Percentiles rank a stretch among this genome's conserved stretches.
These are phyloP conservation scores for Nasua narica DNA, from an alignment of 2,797 vertebrate genomes.

Conservation along the genomic window DNA sequence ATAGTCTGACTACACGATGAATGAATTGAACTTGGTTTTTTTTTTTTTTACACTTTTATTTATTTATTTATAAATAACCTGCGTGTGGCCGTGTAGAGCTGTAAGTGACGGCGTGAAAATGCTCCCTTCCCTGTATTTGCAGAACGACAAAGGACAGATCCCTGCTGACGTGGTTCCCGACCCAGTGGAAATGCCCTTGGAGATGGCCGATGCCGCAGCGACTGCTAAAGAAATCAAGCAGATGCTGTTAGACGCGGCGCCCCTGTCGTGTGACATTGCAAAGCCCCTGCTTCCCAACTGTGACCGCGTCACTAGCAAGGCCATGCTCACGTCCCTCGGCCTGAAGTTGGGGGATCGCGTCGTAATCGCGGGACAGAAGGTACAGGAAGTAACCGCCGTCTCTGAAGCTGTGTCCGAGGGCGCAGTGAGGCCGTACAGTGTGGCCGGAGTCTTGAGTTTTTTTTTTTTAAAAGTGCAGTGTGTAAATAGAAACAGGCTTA, in stretches of 20 bases:
- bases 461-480: neutral
- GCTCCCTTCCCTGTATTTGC: constrained; percentile 25
- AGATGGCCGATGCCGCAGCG: constrained; percentile 94
- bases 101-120: neutral
- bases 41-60: neutral
- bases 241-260: constrained; percentile 88
- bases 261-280: constrained; percentile 84
- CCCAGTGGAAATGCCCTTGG: constrained; percentile 94
- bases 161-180: constrained; percentile 95
- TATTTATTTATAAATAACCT: neutral
- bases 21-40: neutral
- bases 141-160: constrained; percentile 95
- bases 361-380: constrained; percentile 97
- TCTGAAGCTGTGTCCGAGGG: neutral
- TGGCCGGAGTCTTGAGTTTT: neutral
- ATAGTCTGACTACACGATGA: neutral
- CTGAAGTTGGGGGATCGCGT: constrained; percentile 94
- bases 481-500: constrained; percentile 13
- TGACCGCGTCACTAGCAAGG: constrained; percentile 83
- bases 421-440: neutral
- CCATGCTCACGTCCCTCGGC: constrained; percentile 88
- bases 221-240: constrained; percentile 92
- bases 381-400: constrained; percentile 72
- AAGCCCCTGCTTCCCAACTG: constrained; percentile 81
- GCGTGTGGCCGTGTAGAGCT: neutral